Base-by-base conservation (phyloP, 2,888 invertebrate species). In the Drosophila koepferae region DNA sequence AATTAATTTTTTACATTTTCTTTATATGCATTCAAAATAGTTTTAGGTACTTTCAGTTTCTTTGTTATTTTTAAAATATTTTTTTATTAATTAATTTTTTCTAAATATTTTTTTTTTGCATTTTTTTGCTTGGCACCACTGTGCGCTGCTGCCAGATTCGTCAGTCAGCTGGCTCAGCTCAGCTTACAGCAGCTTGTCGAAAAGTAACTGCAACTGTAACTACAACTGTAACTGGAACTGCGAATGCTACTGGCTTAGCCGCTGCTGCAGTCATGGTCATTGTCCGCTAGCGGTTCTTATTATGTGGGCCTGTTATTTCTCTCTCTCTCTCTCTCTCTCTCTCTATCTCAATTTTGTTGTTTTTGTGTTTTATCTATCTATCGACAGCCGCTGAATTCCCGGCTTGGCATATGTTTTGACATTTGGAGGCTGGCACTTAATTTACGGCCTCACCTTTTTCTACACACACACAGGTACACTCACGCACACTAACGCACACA, bases 181-280 rank as follows among this genome's bases (percentile, higher is more conserved):
- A 43, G 56, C 56, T 41, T 51, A 48, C 53, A 34, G 59, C 59
- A 54, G 44, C 43, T 54, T 66, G 61, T 58, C 53, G 41, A 63
- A 60, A 66, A 60, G 65, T 48, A 66, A 73, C 48, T 44, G 66
- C 18, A 56, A 62, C 63, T 59, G 54, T n/a, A 44, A 63, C 28
- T 62, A 58, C 6, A 48, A 69, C 53, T 61, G 61, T 23, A 69
- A 70, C 56, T 69, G 60, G 40, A 56, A 53, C 77, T 76, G 51
- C 43, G 64, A 69, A 43, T 62, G 58, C 60, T 51, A 67, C 20
- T 62, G 68, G 20, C 23, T 38, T 6, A 68, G 59, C 69, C 66
- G 56, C 64, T 28, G 28, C 96, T 99, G 28, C 93, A 99, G 95
- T 99, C 99, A 95, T 99, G 92, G 99, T 99, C 85, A 92, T 86